Evolutionary conservation across 2,888 invertebrate genomes (phyloP).

Genomic region (Eumerus sabulonum): DNA sequence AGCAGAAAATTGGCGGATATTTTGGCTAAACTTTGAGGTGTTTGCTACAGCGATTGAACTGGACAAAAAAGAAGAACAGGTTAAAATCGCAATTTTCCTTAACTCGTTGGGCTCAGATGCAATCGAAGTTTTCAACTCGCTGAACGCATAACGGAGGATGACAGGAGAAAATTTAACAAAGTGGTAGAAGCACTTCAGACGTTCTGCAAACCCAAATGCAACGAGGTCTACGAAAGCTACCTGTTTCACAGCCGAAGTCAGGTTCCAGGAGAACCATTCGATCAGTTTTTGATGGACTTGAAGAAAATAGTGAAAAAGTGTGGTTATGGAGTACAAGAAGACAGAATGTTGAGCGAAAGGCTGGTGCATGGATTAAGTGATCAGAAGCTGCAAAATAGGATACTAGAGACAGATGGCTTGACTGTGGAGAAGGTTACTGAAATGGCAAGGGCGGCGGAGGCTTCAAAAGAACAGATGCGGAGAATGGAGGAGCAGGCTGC

Average conservation of each 20-base stretch:
- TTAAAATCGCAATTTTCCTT: no score
- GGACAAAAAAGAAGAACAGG: conserved; percentile 63
- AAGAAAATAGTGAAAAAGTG: conserved; percentile 58
- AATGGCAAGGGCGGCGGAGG: background rate
- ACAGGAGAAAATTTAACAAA: conserved; percentile 62
- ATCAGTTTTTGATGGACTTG: no score
- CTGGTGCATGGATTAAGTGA: conserved; percentile 48
- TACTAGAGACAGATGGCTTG: no score
- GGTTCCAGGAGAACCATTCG: no score
- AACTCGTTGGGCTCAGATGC: conserved; percentile 70
- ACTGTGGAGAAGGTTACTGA: no score
- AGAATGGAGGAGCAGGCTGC: background rate
- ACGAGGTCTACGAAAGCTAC: conserved; percentile 51
- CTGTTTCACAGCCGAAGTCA: no score
- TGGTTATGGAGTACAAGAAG: conserved; percentile 34
- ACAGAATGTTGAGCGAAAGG: conserved; percentile 51
- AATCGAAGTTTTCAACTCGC: conserved; percentile 71
- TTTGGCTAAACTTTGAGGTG: conserved; percentile 67
- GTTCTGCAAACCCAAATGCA: no score
- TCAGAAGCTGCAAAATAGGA: conserved; percentile 25
- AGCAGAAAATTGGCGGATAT: conserved; percentile 2
- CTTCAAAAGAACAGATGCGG: background rate
- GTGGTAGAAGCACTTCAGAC: no score
- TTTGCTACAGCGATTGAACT: conserved; percentile 70
- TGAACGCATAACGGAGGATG: conserved; percentile 61